Percentiles rank a stretch among this genome's conserved stretches.
Conservation (phyloP, 2,888 invertebrate species). For the Mimachlamys varia region DNA sequence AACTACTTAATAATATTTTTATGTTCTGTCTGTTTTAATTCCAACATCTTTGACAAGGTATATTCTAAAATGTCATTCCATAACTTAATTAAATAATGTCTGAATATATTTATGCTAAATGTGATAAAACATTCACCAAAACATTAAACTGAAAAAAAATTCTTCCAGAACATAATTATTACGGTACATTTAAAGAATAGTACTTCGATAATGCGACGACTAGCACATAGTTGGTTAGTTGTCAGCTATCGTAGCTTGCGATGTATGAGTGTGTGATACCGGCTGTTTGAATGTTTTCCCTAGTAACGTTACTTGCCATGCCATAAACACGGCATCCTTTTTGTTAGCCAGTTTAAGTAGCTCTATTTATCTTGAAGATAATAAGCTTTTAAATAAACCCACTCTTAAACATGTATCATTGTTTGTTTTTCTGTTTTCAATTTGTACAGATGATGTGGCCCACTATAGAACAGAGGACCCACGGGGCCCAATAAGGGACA, state of each 20-base stretch:
- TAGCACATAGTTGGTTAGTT: background rate
- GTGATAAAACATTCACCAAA: background rate
- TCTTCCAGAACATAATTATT: background rate
- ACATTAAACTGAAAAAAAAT: background rate
- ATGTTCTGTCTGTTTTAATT: too few relatives aligned
- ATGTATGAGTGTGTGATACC: background rate
- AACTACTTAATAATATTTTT: too few relatives aligned
- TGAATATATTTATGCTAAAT: background rate
- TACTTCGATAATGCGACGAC: background rate
- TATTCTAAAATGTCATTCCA: too few relatives aligned
- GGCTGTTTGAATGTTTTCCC: background rate
- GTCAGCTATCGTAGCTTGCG: background rate
- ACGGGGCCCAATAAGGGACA: too few relatives aligned
- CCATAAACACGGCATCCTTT: background rate
- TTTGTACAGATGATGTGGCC: too few relatives aligned
- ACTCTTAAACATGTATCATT: background rate
- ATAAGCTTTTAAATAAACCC: slow-evolving; percentile 17
- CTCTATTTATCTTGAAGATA: slow-evolving; percentile 11
- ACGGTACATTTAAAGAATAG: background rate
- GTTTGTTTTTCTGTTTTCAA: background rate
- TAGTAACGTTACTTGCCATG: slow-evolving; percentile 1
- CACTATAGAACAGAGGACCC: too few relatives aligned
- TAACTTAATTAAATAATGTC: too few relatives aligned
- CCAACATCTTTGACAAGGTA: too few relatives aligned
- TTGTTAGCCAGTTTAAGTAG: slow-evolving; percentile 20